phyloP scores from a whole-genome alignment of 2,113 vertebrate genomes.

The Pontoporia blainvillei region DNA sequence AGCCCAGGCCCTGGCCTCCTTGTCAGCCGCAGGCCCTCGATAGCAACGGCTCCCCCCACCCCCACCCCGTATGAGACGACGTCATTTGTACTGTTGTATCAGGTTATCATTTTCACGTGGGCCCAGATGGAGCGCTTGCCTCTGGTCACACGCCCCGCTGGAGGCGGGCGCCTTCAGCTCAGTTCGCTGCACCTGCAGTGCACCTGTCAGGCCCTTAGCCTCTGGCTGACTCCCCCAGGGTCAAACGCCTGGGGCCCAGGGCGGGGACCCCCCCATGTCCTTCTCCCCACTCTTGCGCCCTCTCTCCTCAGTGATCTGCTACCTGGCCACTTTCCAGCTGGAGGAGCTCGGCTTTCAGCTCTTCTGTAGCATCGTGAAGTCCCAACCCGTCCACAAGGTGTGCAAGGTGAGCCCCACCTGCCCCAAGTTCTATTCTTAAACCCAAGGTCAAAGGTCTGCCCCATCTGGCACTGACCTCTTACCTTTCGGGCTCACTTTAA shows the following conservation, averaged over 20 bases:
- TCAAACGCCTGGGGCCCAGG: fast-evolving
- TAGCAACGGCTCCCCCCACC: fast-evolving
- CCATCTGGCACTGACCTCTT: fast-evolving
- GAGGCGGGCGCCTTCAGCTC: background rate
- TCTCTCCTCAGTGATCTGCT: slow-evolving; percentile 88
- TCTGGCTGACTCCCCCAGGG: background rate
- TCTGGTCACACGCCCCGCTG: fast-evolving
- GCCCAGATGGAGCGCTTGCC: fast-evolving
- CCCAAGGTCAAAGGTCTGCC: background rate
- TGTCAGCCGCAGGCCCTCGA: background rate
- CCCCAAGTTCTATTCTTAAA: background rate
- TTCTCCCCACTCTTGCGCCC: fast-evolving
- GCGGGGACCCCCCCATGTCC: background rate
- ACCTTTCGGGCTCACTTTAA: background rate
- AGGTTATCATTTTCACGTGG: fast-evolving
- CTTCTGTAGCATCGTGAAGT: slow-evolving; percentile 87
- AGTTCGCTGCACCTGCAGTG: fast-evolving
- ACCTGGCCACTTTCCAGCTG: slow-evolving; percentile 88
- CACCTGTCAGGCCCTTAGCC: background rate
- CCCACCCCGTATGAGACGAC: fast-evolving
- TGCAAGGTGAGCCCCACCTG: slow-evolving; percentile 79
- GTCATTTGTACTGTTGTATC: fast-evolving
- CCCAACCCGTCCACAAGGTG: slow-evolving; percentile 85
- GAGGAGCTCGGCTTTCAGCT: slow-evolving; percentile 86
- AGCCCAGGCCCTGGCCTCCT: background rate